These are phyloP conservation scores for Drosophila paulistorum DNA, from an alignment of 1,140 invertebrate species.

Conservation along the genomic window DNA sequence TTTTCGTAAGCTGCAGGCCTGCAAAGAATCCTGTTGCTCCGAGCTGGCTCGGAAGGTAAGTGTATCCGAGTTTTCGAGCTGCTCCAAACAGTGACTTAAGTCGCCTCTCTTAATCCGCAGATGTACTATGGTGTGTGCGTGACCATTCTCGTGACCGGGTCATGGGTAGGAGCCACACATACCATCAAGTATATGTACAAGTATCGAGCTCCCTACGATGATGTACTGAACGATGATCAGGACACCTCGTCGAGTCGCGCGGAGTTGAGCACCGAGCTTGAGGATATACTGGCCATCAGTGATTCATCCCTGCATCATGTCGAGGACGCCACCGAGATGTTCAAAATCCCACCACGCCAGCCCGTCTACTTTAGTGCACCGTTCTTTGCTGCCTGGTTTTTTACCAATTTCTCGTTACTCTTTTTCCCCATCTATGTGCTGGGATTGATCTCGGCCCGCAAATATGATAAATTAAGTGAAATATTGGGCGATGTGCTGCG, in stretches of 20 bases:
- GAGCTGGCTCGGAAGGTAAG: conserved; percentile 88
- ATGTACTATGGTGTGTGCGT: conserved; percentile 94
- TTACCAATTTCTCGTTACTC: conserved; percentile 95
- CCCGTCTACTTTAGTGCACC: conserved; percentile 88
- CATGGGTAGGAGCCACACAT: conserved; percentile 95
- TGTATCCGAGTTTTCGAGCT: not conserved
- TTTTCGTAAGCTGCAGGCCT: conserved; percentile 82
- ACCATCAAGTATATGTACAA: conserved; percentile 94
- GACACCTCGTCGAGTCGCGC: conserved; percentile 83
- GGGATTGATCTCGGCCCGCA: conserved; percentile 87
- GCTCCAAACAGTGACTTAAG: too few species aligned
- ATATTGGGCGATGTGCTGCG: conserved; percentile 90
- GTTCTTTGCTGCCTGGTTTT: conserved; percentile 97
- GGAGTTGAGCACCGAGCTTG: conserved; percentile 73
- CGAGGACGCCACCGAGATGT: conserved; percentile 81
- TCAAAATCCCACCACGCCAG: conserved; percentile 76
- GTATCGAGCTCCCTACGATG: conserved; percentile 82
- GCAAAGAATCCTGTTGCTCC: conserved; percentile 88
- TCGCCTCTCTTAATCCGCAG: conserved; percentile 79
- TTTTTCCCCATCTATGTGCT: conserved; percentile 95
- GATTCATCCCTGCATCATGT: conserved; percentile 83
- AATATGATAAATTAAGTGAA: conserved; percentile 89
- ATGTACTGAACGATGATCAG: conserved; percentile 82
- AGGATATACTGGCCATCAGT: conserved; percentile 83
- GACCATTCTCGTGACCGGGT: conserved; percentile 91